phyloP scores from a whole-genome alignment of 2,888 invertebrate genomes.

The Polylopha cassiicola region DNA sequence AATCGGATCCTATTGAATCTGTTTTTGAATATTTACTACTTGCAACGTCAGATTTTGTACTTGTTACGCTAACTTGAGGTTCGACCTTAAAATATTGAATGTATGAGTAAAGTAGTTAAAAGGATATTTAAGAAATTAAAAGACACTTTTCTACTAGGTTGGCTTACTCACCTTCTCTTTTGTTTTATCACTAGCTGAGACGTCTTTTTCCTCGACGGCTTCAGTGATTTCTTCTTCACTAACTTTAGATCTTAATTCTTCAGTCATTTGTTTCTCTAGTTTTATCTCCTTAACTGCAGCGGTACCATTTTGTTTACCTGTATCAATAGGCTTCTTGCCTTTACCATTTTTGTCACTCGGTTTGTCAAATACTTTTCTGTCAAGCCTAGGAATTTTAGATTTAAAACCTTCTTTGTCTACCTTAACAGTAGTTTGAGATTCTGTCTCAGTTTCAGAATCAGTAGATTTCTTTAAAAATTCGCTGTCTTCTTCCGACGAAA shows the following conservation, averaged over 20 bases:
- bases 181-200: conserved; percentile 43
- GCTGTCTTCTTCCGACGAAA: conserved; percentile 73
- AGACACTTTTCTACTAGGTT: neutral
- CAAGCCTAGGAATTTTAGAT: conserved; percentile 37
- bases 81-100: conserved; percentile 50
- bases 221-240: conserved; percentile 60
- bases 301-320: conserved; percentile 43
- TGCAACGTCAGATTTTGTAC: conserved; percentile 59
- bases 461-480: conserved; percentile 73
- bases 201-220: conserved; percentile 57
- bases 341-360: conserved; percentile 43
- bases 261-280: conserved; percentile 50
- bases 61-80: conserved; percentile 53
- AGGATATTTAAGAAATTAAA: neutral
- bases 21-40: conserved; percentile 67
- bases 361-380: conserved; percentile 40
- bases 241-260: conserved; percentile 50
- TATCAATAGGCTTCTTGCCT: conserved; percentile 37
- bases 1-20: conserved; percentile 65
- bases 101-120: neutral
- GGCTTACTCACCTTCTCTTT: conserved; percentile 51
- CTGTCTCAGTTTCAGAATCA: conserved; percentile 75
- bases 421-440: conserved; percentile 70
- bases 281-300: conserved; percentile 40
- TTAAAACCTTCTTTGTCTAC: conserved; percentile 54